Percentiles rank a stretch among this genome's conserved stretches.
Evolutionary conservation across 2,113 vertebrate genomes (phyloP).

Genomic region (Clarias macrocephalus): DNA sequence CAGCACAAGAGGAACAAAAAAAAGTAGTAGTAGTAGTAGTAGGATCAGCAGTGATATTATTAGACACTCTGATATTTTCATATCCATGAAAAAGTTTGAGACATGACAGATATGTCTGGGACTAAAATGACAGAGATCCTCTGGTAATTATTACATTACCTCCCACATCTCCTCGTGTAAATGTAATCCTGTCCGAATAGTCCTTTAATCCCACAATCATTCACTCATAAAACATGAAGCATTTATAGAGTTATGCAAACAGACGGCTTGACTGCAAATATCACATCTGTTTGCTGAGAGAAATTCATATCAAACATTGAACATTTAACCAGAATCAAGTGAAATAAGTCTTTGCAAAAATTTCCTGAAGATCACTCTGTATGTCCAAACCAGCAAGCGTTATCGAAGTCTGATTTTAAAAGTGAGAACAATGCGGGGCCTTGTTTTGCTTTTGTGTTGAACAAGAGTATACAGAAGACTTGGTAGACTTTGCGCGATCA

Average conservation of each 20-base stretch:
- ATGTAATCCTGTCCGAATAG: constrained; percentile 11
- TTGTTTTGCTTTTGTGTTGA: constrained; percentile 5
- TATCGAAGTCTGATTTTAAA: not conserved
- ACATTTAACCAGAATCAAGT: constrained; percentile 29
- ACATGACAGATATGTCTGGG: not conserved
- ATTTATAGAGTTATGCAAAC: constrained; percentile 27
- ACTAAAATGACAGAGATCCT: not conserved
- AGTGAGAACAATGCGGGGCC: not conserved
- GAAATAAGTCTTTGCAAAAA: constrained; percentile 9
- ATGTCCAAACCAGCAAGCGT: not conserved
- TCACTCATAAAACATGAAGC: constrained; percentile 46
- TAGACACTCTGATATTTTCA: not conserved
- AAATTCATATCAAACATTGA: constrained; percentile 24
- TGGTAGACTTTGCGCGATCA: constrained; percentile 52
- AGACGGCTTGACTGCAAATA: constrained; percentile 36
- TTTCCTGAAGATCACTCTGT: too few species aligned
- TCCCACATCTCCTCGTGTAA: not conserved
- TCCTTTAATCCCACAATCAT: constrained; percentile 64
- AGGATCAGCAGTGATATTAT: not conserved
- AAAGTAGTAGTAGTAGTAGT: too few species aligned
- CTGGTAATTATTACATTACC: not conserved
- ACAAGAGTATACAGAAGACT: constrained; percentile 43
- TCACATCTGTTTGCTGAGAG: constrained; percentile 32
- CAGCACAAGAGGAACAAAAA: too few species aligned
- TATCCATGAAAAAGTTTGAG: not conserved